Evolutionary conservation across 2,888 invertebrate species (phyloP).

Genomic region (Cryptosula pallasiana): DNA sequence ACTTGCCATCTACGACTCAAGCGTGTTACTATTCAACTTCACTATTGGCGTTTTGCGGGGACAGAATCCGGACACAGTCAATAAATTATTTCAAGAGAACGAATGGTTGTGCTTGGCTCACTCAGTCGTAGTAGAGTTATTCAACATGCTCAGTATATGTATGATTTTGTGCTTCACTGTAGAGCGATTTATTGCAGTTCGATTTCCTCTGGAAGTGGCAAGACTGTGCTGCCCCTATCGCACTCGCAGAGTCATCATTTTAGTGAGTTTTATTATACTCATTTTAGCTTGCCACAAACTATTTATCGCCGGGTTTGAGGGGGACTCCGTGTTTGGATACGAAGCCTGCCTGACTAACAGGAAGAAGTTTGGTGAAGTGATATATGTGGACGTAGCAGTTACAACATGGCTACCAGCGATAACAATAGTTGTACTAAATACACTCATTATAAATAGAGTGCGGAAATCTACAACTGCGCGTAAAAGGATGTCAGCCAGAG

Average conservation of each 20-base stretch:
- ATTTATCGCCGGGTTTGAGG: slow-evolving; percentile 38
- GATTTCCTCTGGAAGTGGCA: slow-evolving; percentile 34
- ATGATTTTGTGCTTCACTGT: slow-evolving; percentile 33
- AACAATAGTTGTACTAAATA: slow-evolving; percentile 32
- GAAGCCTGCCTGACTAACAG: slow-evolving; percentile 35
- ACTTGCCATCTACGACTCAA: slow-evolving; percentile 33
- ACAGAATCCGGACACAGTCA: slow-evolving; percentile 32
- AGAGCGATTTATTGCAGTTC: slow-evolving; percentile 35
- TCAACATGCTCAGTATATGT: slow-evolving; percentile 33
- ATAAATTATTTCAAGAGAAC: slow-evolving; percentile 34
- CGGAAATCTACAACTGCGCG: slow-evolving; percentile 27
- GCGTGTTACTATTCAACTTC: slow-evolving; percentile 34
- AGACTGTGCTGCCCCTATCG: slow-evolving; percentile 31
- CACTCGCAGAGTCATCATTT: slow-evolving; percentile 28
- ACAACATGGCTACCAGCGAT: slow-evolving; percentile 38
- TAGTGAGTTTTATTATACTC: slow-evolving; percentile 31
- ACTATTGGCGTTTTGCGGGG: slow-evolving; percentile 38
- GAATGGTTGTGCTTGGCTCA: slow-evolving; percentile 38
- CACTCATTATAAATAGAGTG: slow-evolving; percentile 30
- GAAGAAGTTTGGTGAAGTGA: slow-evolving; percentile 34
- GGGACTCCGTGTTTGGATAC: slow-evolving; percentile 38
- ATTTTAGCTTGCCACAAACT: slow-evolving; percentile 35
- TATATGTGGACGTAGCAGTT: slow-evolving; percentile 37
- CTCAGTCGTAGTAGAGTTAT: slow-evolving; percentile 37
- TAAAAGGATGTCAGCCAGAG: background rate